Evolutionary conservation across 92 coral and sea anemone genomes (phyloP).

Genomic region (Bergia puertoricense): DNA sequence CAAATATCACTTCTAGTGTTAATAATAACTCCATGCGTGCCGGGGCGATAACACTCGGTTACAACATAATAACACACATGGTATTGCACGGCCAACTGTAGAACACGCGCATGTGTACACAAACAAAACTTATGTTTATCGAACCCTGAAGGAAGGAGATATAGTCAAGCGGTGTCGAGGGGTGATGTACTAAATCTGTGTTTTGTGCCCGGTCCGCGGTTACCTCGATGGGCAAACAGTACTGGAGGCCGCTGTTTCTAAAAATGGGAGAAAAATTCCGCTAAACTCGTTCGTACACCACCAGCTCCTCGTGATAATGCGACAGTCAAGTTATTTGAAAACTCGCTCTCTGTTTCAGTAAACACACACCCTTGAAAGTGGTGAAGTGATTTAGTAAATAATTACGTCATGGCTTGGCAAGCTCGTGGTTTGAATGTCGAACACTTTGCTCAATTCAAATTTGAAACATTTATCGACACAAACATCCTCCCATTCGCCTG

Average conservation of each 20-base stretch:
- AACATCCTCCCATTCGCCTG: background rate
- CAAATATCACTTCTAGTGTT: constrained; percentile 26
- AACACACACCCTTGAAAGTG: constrained; percentile 22
- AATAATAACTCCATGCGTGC: constrained; percentile 44
- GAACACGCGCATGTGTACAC: constrained; percentile 35
- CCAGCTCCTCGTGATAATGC: constrained; percentile 27
- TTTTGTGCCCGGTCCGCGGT: background rate
- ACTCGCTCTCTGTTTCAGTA: background rate
- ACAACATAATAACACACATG: constrained; percentile 41
- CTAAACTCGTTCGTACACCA: background rate
- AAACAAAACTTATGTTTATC: constrained; percentile 29
- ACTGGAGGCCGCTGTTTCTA: too few species aligned
- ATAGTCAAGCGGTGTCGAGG: constrained; percentile 7
- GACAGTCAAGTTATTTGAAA: constrained; percentile 36
- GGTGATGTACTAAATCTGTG: background rate
- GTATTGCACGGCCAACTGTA: constrained; percentile 18
- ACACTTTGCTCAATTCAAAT: constrained; percentile 61
- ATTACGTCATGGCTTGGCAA: constrained; percentile 82
- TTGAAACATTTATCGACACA: background rate
- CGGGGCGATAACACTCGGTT: constrained; percentile 46
- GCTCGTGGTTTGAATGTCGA: constrained; percentile 81
- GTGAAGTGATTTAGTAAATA: constrained; percentile 62
- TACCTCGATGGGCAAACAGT: background rate
- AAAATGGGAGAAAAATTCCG: background rate
- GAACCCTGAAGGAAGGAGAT: background rate